These are phyloP conservation scores for Strigamia transsilvanica DNA, from an alignment of 2,888 invertebrate genomes.

Conservation along the genomic window DNA sequence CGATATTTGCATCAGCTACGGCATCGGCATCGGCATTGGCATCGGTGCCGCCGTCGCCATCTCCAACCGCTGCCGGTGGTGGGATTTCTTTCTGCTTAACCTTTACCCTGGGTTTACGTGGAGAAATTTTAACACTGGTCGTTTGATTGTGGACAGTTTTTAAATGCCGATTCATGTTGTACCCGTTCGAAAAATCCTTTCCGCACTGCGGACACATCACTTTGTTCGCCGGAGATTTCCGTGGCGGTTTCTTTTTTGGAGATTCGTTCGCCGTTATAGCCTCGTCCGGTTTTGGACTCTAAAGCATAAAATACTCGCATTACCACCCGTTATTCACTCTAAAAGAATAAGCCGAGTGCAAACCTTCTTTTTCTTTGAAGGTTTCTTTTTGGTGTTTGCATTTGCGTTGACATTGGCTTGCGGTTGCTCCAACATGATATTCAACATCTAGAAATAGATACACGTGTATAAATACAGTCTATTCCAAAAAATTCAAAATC, in stretches of 20 bases:
- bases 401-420: background rate
- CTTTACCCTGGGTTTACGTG: background rate
- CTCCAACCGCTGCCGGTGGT: background rate
- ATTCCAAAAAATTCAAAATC: too few relatives aligned
- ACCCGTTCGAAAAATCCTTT: background rate
- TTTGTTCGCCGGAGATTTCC: background rate
- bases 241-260: background rate
- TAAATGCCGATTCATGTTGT: conserved; percentile 16
- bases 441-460: background rate
- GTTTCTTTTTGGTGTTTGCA: background rate
- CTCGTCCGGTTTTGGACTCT: background rate
- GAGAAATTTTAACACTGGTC: background rate
- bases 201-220: background rate
- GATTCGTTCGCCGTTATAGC: background rate
- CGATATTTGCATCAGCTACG: background rate
- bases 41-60: background rate
- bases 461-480: too few relatives aligned
- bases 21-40: too few relatives aligned
- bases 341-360: background rate
- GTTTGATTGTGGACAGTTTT: background rate
- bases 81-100: background rate
- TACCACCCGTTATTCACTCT: too few relatives aligned
- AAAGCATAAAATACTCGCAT: background rate
- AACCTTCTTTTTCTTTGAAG: background rate
- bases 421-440: background rate